Conservation (phyloP, 2,888 invertebrate species). For the Dugesia japonica region DNA sequence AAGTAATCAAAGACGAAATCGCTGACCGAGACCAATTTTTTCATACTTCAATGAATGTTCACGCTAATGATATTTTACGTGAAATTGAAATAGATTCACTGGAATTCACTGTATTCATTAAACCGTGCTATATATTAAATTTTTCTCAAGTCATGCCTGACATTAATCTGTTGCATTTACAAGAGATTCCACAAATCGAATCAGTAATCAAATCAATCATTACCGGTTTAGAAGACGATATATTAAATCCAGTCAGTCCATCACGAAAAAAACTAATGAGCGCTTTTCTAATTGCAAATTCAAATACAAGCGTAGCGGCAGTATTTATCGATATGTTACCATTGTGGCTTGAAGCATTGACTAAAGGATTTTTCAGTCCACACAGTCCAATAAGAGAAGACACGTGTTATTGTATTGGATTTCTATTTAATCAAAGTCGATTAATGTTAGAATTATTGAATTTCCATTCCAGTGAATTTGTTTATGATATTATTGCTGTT, state of each 20-base stretch:
- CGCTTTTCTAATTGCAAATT: neutral
- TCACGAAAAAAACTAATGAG: neutral
- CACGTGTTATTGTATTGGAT: neutral
- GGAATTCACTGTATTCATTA: conserved; percentile 1
- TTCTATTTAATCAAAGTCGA: neutral
- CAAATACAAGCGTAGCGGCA: neutral
- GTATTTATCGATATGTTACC: conserved; percentile 1
- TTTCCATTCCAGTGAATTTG: conserved; percentile 13
- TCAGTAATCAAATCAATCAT: neutral
- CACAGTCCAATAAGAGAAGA: neutral
- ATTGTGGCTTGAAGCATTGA: neutral
- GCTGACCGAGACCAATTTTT: neutral
- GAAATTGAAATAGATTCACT: conserved; percentile 6
- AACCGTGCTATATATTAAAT: conserved; percentile 3
- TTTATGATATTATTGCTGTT: neutral
- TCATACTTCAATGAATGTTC: conserved; percentile 8
- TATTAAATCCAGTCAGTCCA: neutral
- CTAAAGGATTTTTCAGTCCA: neutral
- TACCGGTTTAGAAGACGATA: neutral
- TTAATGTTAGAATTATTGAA: neutral
- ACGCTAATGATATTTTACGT: neutral
- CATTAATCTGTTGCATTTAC: neutral
- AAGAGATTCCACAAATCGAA: neutral
- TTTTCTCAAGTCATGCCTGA: conserved; percentile 20
- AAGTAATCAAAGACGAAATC: conserved; percentile 10